Evolutionary conservation across 2,888 invertebrate species (phyloP).

Genomic region (Harpalus rufipes): DNA sequence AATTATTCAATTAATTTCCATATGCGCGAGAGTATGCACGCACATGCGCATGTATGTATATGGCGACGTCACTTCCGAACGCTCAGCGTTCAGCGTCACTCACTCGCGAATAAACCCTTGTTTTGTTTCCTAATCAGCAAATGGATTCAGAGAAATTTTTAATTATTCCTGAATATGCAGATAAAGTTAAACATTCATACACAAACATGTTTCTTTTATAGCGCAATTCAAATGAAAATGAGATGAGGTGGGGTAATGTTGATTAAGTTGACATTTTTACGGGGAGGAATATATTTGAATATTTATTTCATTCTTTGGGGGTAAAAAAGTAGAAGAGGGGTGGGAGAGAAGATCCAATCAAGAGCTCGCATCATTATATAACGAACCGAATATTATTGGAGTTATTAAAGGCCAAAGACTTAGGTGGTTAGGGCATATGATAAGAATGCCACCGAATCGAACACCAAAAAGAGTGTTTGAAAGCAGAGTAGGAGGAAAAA

Average conservation of each 20-base stretch:
- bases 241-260: background rate
- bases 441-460: no score
- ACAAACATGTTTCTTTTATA: no score
- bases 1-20: slow-evolving; percentile 65
- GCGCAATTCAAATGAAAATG: background rate
- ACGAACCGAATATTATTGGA: no score
- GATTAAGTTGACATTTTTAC: background rate
- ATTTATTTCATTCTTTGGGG: no score
- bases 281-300: no score
- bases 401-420: no score
- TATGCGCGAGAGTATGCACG: slow-evolving; percentile 28
- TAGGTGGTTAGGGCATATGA: no score
- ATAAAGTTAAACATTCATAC: background rate
- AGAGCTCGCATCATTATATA: no score
- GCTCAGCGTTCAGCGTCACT: background rate
- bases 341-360: no score
- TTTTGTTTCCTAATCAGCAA: background rate
- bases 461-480: no score
- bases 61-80: background rate
- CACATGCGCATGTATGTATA: background rate
- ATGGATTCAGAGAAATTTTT: slow-evolving; percentile 9
- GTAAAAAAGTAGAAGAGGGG: no score
- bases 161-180: slow-evolving; percentile 7
- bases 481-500: no score
- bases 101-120: background rate